Conservation (phyloP, 2,797 vertebrate species). For the Percopsis omiscomaycus region DNA sequence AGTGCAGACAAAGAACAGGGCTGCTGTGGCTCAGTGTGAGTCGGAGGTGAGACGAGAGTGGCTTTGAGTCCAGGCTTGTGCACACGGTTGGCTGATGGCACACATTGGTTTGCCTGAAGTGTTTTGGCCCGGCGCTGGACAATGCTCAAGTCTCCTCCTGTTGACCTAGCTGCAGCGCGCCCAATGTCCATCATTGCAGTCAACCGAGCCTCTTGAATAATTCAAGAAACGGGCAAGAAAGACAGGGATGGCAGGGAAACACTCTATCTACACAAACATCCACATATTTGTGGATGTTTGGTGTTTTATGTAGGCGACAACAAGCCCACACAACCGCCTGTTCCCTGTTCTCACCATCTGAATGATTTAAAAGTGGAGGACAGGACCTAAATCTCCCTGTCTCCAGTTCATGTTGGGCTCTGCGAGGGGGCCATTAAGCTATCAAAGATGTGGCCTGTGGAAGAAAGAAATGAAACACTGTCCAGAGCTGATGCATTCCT, state of each 20-base stretch:
- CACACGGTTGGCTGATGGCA: constrained; percentile 10
- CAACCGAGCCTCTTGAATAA: constrained; percentile 22
- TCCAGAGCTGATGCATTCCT: constrained; percentile 83
- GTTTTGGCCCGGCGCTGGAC: constrained; percentile 40
- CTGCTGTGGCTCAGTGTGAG: constrained; percentile 44
- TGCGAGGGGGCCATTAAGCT: constrained; percentile 77
- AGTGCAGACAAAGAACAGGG: constrained; percentile 69
- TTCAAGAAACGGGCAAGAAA: background rate
- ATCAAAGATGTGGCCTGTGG: constrained; percentile 79
- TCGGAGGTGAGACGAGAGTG: constrained; percentile 47
- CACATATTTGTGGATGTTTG: constrained; percentile 19
- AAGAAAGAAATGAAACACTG: constrained; percentile 77
- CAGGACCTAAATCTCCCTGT: constrained; percentile 43
- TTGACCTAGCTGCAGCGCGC: constrained; percentile 25
- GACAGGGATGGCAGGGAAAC: background rate
- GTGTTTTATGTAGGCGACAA: constrained; percentile 4
- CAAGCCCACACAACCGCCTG: constrained; percentile 8
- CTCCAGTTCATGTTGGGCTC: constrained; percentile 57
- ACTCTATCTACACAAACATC: constrained; percentile 4
- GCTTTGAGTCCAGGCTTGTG: constrained; percentile 34
- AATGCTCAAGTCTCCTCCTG: constrained; percentile 57
- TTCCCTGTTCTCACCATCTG: constrained; percentile 7
- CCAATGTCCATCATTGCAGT: constrained; percentile 29
- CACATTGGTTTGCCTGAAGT: constrained; percentile 43
- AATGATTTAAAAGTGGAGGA: constrained; percentile 53